Percentiles rank a stretch among this genome's conserved stretches.
These are phyloP conservation scores for Sthenelais limicola DNA, from an alignment of 2,888 invertebrate genomes.

Conservation along the genomic window DNA sequence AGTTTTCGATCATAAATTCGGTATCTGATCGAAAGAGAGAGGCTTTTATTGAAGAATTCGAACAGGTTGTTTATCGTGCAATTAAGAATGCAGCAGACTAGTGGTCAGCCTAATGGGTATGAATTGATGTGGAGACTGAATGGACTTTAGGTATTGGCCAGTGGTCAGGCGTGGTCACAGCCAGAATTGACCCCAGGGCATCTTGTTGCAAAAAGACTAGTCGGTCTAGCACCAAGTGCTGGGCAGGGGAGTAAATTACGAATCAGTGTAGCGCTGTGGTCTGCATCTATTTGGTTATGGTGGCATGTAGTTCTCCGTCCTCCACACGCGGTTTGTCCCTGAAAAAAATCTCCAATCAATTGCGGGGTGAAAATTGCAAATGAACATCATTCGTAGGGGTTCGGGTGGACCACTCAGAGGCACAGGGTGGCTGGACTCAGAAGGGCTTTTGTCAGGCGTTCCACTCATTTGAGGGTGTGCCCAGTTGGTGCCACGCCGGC, in stretches of 20 bases:
- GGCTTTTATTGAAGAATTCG: no score
- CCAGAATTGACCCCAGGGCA: not conserved
- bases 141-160: not conserved
- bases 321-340: not conserved
- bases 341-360: conserved; percentile 25
- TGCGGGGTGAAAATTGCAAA: conserved; percentile 29
- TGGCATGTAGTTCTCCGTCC: conserved; percentile 13
- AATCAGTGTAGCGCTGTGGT: conserved; percentile 5
- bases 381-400: conserved; percentile 30
- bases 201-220: not conserved
- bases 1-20: no score
- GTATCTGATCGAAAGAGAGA: no score
- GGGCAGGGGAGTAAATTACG: conserved; percentile 29
- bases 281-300: conserved; percentile 26
- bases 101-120: conserved; percentile 34
- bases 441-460: conserved; percentile 4
- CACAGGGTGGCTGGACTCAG: not conserved
- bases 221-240: conserved; percentile 11
- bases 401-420: not conserved
- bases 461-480: conserved; percentile 13
- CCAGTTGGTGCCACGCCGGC: conserved; percentile 2
- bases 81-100: conserved; percentile 29
- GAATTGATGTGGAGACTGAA: not conserved
- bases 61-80: conserved; percentile 18
- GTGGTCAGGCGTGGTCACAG: not conserved